Evolutionary conservation across 2,113 vertebrate species (phyloP).

Genomic region (Pseudonaja textilis): DNA sequence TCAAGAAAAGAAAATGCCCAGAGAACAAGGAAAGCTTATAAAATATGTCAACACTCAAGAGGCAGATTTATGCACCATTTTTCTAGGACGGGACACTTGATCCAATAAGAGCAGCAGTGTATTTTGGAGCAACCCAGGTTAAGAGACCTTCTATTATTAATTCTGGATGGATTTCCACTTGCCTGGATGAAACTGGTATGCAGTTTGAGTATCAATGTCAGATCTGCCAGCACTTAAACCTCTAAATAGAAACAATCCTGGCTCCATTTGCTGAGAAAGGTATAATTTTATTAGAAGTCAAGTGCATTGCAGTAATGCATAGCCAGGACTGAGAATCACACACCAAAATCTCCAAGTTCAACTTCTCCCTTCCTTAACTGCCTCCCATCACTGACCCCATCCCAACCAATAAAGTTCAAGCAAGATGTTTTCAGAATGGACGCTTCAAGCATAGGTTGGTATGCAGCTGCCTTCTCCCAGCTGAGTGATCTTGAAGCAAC

Average conservation of each 20-base stretch:
- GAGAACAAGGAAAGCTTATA: neutral
- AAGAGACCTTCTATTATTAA: neutral
- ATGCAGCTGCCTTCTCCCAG: neutral
- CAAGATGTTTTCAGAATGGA: too few species aligned
- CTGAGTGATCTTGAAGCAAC: neutral
- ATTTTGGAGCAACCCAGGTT: neutral
- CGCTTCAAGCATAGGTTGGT: neutral
- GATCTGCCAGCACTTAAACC: neutral
- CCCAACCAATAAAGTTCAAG: too few species aligned
- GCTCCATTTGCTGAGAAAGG: too few species aligned
- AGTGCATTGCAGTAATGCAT: too few species aligned
- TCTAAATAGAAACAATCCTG: neutral
- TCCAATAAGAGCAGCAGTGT: neutral
- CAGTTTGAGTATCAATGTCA: neutral
- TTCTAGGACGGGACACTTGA: neutral
- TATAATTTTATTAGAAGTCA: too few species aligned
- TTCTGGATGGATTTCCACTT: neutral
- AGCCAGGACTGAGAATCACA: too few species aligned
- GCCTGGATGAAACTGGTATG: neutral
- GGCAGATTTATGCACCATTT: neutral
- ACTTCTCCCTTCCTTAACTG: too few species aligned
- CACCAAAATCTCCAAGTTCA: too few species aligned
- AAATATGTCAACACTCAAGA: neutral
- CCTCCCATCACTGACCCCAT: too few species aligned
- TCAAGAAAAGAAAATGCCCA: neutral